Evolutionary conservation across 2,113 vertebrate genomes (phyloP).

Genomic region (Vireo altiloquus): DNA sequence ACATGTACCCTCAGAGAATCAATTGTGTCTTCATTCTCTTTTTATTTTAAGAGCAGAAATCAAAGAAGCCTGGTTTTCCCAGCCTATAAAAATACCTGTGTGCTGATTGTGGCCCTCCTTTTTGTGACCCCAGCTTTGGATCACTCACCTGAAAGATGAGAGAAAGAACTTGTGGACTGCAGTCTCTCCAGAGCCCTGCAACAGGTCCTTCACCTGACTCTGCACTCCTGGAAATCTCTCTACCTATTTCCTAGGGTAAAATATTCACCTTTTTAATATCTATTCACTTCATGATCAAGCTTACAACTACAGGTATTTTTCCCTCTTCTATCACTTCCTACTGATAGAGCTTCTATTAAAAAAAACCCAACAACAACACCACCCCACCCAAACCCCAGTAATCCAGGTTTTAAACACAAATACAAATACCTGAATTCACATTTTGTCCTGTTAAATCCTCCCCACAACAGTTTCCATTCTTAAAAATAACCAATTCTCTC

Average conservation of each 20-base stretch:
- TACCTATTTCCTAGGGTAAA: not conserved
- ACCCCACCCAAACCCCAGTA: not conserved
- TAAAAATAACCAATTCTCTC: not conserved
- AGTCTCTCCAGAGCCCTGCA: not conserved
- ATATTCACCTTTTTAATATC: not conserved
- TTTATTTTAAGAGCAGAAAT: not conserved
- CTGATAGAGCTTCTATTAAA: too few species aligned
- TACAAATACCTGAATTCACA: not conserved
- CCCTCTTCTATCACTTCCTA: not conserved
- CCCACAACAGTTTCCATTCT: not conserved
- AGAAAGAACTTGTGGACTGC: not conserved
- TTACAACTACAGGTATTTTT: not conserved
- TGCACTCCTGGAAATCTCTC: not conserved
- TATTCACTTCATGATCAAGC: not conserved
- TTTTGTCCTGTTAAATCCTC: not conserved
- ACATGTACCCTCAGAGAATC: not conserved
- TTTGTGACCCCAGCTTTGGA: not conserved
- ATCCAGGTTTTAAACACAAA: not conserved
- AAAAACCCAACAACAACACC: too few species aligned
- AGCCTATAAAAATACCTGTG: not conserved
- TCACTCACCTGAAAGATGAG: not conserved
- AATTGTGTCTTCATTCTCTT: not conserved
- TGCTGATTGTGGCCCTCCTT: not conserved
- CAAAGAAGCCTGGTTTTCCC: not conserved
- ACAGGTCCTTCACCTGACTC: not conserved